Percentiles rank a stretch among this genome's conserved stretches.
Conservation (phyloP, 2,888 invertebrate genomes). For the Tenthredo notha region DNA sequence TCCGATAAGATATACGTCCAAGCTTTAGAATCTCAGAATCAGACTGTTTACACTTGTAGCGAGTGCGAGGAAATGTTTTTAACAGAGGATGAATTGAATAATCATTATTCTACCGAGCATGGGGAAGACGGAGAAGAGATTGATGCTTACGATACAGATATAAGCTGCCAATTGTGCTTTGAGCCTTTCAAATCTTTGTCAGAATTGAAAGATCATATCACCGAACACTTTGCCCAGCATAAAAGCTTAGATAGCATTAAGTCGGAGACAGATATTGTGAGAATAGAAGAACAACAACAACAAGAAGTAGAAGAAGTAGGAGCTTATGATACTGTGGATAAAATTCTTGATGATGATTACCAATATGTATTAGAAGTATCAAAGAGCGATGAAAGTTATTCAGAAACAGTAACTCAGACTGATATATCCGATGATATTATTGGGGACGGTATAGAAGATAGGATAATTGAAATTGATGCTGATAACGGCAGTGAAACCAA, state of each 20-base stretch:
- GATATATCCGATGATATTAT: slow-evolving; percentile 13
- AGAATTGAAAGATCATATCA: slow-evolving; percentile 66
- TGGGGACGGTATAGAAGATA: not conserved
- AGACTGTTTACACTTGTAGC: slow-evolving; percentile 55
- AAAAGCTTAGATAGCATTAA: slow-evolving; percentile 41
- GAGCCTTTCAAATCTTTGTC: slow-evolving; percentile 62
- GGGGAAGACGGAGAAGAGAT: slow-evolving; percentile 54
- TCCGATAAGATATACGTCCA: slow-evolving; percentile 33
- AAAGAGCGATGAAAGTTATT: slow-evolving; percentile 18
- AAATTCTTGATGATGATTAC: not conserved
- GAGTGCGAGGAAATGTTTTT: slow-evolving; percentile 59
- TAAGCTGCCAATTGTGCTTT: slow-evolving; percentile 68
- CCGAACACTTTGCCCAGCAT: slow-evolving; percentile 64
- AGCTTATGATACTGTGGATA: not conserved
- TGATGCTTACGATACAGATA: slow-evolving; percentile 52
- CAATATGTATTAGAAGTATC: slow-evolving; percentile 30
- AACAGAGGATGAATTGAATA: slow-evolving; percentile 54
- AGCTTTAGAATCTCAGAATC: slow-evolving; percentile 5
- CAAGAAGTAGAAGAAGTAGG: not conserved
- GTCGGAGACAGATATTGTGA: slow-evolving; percentile 43
- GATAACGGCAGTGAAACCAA: not conserved
- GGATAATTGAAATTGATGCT: not conserved
- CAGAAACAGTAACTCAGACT: slow-evolving; percentile 22
- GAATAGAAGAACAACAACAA: slow-evolving; percentile 7
- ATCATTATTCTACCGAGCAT: slow-evolving; percentile 56